Conservation (phyloP, 2,888 invertebrate genomes). For the Eledone cirrhosa region DNA sequence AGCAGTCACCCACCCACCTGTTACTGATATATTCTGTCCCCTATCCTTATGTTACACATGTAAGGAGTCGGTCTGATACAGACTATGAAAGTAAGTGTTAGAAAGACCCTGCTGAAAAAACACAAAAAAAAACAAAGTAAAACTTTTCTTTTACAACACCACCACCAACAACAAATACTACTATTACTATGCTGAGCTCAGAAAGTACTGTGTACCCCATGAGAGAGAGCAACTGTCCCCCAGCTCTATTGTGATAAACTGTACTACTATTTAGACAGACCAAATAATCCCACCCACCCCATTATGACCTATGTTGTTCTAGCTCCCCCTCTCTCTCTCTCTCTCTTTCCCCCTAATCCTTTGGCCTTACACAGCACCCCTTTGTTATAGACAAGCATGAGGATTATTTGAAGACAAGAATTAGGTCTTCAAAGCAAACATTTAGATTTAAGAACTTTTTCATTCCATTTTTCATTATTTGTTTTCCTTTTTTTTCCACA, state of each 20-base stretch:
- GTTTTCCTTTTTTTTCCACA: neutral
- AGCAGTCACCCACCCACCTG: slow-evolving; percentile 24
- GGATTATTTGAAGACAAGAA: slow-evolving; percentile 46
- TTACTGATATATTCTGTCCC: slow-evolving; percentile 16
- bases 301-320: slow-evolving; percentile 24
- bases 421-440: slow-evolving; percentile 49
- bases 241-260: slow-evolving; percentile 28
- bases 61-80: slow-evolving; percentile 28
- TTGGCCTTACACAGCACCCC: slow-evolving; percentile 27
- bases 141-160: too few species aligned
- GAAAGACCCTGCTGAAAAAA: neutral
- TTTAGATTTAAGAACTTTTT: slow-evolving; percentile 30
- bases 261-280: neutral
- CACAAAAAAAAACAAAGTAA: slow-evolving; percentile 14
- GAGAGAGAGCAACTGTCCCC: slow-evolving; percentile 25
- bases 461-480: slow-evolving; percentile 9
- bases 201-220: neutral
- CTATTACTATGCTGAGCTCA: neutral
- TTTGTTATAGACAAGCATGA: slow-evolving; percentile 39
- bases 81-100: neutral
- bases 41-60: slow-evolving; percentile 11
- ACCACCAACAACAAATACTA: too few species aligned
- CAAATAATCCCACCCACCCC: neutral
- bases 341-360: slow-evolving; percentile 28
- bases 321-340: slow-evolving; percentile 20